Percentiles rank a stretch among this genome's conserved stretches.
These are phyloP conservation scores for Strix occidentalis DNA, from an alignment of 2,797 vertebrate species.

Conservation along the genomic window DNA sequence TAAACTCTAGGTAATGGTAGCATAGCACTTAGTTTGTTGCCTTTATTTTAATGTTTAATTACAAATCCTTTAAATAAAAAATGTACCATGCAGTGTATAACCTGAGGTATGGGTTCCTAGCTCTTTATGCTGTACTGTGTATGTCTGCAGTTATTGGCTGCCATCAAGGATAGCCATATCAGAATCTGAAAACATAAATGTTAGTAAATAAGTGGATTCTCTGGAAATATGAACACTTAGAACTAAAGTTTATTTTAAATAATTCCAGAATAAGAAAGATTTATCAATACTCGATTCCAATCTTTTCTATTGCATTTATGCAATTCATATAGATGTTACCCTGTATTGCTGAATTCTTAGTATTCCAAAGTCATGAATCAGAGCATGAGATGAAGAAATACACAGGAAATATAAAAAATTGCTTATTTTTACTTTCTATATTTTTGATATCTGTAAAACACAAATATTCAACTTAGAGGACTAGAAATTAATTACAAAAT, in stretches of 20 bases:
- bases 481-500: neutral
- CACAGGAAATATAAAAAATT: neutral
- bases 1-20: neutral
- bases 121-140: neutral
- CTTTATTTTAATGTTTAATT: constrained; percentile 10
- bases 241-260: neutral
- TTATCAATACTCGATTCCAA: neutral
- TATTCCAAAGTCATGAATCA: neutral
- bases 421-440: neutral
- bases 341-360: neutral
- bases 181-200: neutral
- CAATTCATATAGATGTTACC: neutral
- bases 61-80: neutral
- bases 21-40: neutral
- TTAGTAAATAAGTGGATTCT: neutral
- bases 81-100: neutral
- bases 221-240: neutral
- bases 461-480: neutral
- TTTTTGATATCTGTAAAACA: neutral
- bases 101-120: neutral
- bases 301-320: neutral
- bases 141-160: neutral
- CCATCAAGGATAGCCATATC: neutral
- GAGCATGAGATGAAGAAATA: neutral
- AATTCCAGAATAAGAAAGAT: neutral